Conservation (phyloP, 2,113 vertebrate genomes). For the Sander lucioperca region DNA sequence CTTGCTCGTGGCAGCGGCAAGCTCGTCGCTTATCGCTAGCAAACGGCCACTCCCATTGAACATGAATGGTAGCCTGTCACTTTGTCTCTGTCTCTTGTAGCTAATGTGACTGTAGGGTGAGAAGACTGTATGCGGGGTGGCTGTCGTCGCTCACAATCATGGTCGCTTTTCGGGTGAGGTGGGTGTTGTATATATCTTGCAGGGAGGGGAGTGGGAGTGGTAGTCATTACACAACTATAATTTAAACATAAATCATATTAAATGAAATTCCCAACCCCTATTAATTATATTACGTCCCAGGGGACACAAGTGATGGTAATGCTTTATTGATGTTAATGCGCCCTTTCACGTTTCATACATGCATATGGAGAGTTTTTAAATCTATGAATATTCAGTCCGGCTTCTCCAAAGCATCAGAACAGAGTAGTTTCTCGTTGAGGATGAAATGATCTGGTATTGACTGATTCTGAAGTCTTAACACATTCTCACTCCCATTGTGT, state of each 20-base stretch:
- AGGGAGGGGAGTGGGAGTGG: no score
- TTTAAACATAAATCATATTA: not conserved
- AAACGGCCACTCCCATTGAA: no score
- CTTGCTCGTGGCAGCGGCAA: no score
- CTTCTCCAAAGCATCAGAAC: not conserved
- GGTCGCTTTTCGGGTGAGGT: no score
- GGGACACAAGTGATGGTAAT: not conserved
- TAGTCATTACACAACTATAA: not conserved
- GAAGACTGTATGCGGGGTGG: no score
- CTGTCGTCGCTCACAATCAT: no score
- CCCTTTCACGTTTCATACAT: not conserved
- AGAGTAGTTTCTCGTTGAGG: not conserved
- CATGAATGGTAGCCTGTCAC: no score
- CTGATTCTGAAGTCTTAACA: not conserved
- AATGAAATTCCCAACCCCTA: not conserved
- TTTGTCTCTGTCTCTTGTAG: no score
- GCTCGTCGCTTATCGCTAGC: no score
- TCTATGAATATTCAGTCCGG: not conserved
- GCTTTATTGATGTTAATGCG: not conserved
- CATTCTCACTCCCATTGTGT: no score
- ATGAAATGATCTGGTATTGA: conserved; percentile 3
- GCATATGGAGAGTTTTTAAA: not conserved
- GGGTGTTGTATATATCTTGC: no score
- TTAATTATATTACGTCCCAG: not conserved
- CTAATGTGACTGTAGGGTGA: no score